Base-by-base conservation (phyloP, 37 sponge, comb jelly and placozoan genomes). In the Haliclona indistincta region DNA sequence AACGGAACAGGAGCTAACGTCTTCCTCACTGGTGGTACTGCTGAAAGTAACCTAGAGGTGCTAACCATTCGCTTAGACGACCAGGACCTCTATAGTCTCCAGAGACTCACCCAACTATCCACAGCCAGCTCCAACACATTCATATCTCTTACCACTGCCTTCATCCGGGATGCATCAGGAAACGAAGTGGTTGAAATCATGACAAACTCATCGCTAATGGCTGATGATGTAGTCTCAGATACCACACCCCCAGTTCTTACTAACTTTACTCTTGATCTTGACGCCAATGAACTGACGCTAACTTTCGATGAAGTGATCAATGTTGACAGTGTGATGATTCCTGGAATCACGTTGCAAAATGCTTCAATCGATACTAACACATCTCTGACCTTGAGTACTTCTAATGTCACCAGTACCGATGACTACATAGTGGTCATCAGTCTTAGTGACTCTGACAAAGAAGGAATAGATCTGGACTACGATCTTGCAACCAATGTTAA, bases 241-340 rank as follows among this genome's bases (percentile, higher is more conserved):
- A 43, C 43, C 4, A 77, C 85, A 0, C 72, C 88, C 17, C 94
- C 94, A 3, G 10, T 63, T 15, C 70, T 95, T 26, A 62, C 22
- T 2, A 39, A 40, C 22, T 95, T 85, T 67, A 35, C 63, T 7
- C 78, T 95, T 19, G 76, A 95, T 64, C 72, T 90, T 45, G 58
- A 89, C 64, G 38, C 63, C 15, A 62, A 70, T 55, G n/a, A 56
- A 4, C 47, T 95, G 1, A 43, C 34, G 0, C 81, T 95, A 32
- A 85, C 89, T 39, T 95, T 95, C 75, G 78, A 75, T 81, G 96
- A 95, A 81, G 89, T 91, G 41, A 84, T 95, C 11, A 75, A 89
- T 67, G 82, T 69, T 5, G 54, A 74, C 33, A 62, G 75, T 11
- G 68, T 88, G 17, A 60, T 38, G 32, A 37, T 78, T 1, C 54